Base-by-base conservation (phyloP, 2,113 vertebrate genomes). In the Gobius niger region DNA sequence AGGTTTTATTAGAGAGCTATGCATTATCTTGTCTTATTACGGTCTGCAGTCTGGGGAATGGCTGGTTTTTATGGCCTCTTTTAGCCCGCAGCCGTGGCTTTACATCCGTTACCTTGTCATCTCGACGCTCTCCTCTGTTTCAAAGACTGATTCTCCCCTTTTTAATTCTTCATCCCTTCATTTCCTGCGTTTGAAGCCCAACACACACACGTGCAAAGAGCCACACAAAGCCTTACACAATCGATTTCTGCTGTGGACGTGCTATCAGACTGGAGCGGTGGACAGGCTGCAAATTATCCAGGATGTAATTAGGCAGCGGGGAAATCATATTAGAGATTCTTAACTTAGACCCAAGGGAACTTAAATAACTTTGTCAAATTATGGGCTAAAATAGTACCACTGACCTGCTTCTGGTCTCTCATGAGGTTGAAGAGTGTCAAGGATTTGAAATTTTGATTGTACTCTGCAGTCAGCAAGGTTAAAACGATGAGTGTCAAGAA, bases 1-100 rank as follows among this genome's bases (percentile, higher is more conserved):
- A 80, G 81, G 62, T 77, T 86, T 85, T 82, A 83, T 84, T 84
- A 74, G 85, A 82, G 81, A 77, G 70, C 79, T 64, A 73, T 87
- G 76, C 70, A 83, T 89, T 89, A 83, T 81, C 87, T 79, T 80
- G 81, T 86, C 82, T 86, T 75, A 80, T 83, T 86, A 87, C 72
- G 70, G 59, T 76, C 76, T 68, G 44, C 78, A 73, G 77, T 68
- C 53, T 34, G 56, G 83, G 53, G 70, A 78, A 75, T 74, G 77
- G 63, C 63, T 80, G 54, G 77, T 82, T 88, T 89, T 83, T 77
- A 88, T 70, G 78, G 81, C 66, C 77, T 64, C 72, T 81, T 83
- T 84, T 82, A 77, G 85, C 70, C 72, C 5, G 59, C 77, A 40
- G 72, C 75, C 76, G 72, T 73, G 77, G 83, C 85, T 72, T 83